Evolutionary conservation across 2,888 invertebrate genomes (phyloP), one percentile per base, ranked within the genome.

Genomic region (Eulithis testata): DNA sequence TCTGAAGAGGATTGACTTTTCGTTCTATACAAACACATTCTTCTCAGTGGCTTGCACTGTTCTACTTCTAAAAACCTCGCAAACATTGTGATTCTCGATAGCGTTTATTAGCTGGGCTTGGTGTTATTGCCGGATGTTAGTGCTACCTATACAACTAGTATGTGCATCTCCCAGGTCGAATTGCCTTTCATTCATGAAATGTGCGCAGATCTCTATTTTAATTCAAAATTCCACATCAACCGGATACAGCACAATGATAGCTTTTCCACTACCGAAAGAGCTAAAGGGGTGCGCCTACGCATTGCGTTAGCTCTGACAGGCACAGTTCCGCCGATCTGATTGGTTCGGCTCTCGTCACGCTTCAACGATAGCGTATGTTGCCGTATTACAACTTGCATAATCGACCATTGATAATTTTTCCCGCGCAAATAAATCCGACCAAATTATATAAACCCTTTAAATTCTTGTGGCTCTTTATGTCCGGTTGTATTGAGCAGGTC

Each of bases 241-340:
- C 84, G 86, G 86, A 86, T 82, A 77, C 69, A 73, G 66, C 71
- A 85, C 83, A 87, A 85, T 84, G 77, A 78, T 73, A 65, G 77
- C 71, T 81, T 85, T 87, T 83, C 80, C 83, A 84, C 80, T 78
- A 78, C 78, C 74, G 76, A 76, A 77, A 81, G 73, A 79, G 63
- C 78, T 69, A 76, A 72, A 78, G 80, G 85, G 89, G 87, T 89
- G 90, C 86, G 88, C 82, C 89, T 79, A 85, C 88, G 87, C 88
- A 87, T 86, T 87, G 85, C 86, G 86, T 86, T 85, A 82, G 70
- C 79, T 77, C 77, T 86, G 88, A 89, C 87, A 88, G 75, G 80
- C 91, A 83, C 75, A 91, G 88, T 90, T 91, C 91, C 91, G 91
- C 82, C 82, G 82, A 83, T 88, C 88, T 86, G 84, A 90, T 83